These are phyloP conservation scores for Nebria salina DNA, from an alignment of 2,888 invertebrate genomes.

Conservation along the genomic window DNA sequence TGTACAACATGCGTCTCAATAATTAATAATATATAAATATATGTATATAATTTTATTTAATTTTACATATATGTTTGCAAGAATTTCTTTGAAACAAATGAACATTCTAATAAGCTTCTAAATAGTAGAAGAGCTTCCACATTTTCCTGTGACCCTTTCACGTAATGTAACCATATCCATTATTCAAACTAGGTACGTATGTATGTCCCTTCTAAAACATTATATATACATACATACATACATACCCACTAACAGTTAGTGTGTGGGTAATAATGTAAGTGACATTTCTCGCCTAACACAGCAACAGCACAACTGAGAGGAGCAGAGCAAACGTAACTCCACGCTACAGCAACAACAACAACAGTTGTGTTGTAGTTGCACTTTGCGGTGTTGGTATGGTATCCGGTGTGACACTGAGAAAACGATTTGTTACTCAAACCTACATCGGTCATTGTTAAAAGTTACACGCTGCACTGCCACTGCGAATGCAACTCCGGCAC, in stretches of 20 bases:
- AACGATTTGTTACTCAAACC: constrained; percentile 21
- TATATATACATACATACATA: constrained; percentile 1
- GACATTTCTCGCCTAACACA: constrained; percentile 4
- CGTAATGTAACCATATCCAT: neutral
- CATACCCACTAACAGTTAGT: neutral
- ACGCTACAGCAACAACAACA: neutral
- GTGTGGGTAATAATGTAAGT: constrained; percentile 13
- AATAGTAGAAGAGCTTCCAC: neutral
- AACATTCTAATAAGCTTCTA: neutral
- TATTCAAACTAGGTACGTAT: constrained; percentile 9
- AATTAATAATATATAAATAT: too few species aligned
- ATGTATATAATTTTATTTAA: too few species aligned
- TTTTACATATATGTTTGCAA: too few species aligned
- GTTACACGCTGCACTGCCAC: constrained; percentile 6
- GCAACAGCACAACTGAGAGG: neutral
- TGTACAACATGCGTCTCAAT: too few species aligned
- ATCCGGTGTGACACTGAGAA: constrained; percentile 13
- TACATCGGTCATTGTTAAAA: constrained; percentile 21
- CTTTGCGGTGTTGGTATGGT: constrained; percentile 10
- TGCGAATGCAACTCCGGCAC: neutral
- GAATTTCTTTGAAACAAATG: too few species aligned
- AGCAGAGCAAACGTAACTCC: neutral
- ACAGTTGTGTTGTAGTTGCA: constrained; percentile 3
- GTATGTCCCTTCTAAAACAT: neutral
- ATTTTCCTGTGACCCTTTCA: neutral